Evolutionary conservation across 1,140 invertebrate genomes (phyloP), one percentile per base, ranked within the genome.

Genomic region (Brachystomella parvula): DNA sequence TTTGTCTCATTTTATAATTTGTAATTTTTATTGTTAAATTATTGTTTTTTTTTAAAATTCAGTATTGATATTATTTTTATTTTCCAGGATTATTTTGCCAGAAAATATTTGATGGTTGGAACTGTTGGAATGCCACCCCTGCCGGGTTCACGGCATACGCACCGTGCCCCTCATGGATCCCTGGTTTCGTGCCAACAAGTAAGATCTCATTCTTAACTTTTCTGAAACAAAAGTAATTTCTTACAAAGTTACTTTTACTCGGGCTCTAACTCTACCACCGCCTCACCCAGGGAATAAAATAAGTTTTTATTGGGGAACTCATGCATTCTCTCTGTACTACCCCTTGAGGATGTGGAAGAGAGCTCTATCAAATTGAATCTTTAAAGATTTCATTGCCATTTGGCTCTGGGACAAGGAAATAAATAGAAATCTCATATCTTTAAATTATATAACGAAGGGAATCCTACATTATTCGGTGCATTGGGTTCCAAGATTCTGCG

Each of bases 51-150:
- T n/a, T n/a, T n/a, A n/a, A n/a, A n/a, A n/a, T n/a, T n/a, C n/a
- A n/a, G n/a, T n/a, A n/a, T n/a, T n/a, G n/a, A n/a, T n/a, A n/a
- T n/a, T n/a, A n/a, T n/a, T n/a, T n/a, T n/a, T n/a, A n/a, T n/a
- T n/a, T n/a, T n/a, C n/a, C n/a, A n/a, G n/a, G n/a, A n/a, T n/a
- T n/a, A n/a, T n/a, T n/a, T n/a, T n/a, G n/a, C n/a, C n/a, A n/a
- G n/a, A n/a, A n/a, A n/a, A n/a, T n/a, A n/a, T n/a, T n/a, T n/a
- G n/a, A n/a, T n/a, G n/a, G n/a, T n/a, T 83, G 79, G 77, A 76
- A 79, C 3, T 83, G 82, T 65, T 83, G 82, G 81, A 79, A 81
- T 60, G 77, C 80, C 63, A 83, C 82, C 0, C 62, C 70, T 2
- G 79, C 82, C 24, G 81, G 81, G 15, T 69, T 71, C 12, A 77